Evolutionary conservation across 2,888 invertebrate genomes (phyloP), one percentile per base, ranked within the genome.

Genomic region (Temnothorax rugatulus): DNA sequence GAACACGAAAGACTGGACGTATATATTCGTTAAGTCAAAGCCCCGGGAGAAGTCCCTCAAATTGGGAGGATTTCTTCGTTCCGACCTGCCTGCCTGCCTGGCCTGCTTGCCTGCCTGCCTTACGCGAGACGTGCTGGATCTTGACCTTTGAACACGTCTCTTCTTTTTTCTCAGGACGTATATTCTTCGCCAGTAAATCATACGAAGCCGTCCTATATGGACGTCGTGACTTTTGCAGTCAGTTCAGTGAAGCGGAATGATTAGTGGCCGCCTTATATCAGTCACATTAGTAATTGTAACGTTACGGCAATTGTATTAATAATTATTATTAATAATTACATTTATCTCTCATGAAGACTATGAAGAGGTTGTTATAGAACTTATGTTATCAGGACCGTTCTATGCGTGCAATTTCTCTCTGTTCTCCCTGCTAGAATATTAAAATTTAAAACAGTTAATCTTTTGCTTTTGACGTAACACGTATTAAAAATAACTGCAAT

Each of bases 1-100:
- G 79, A 59, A 75, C 84, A 25, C 52, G 88, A 86, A 87, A 81
- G 59, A 11, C 47, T 41, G 76, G 90, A 88, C 93, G 93, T 94
- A 94, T 93, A 94, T 94, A 94, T 94, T 94, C 93, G 94, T 94
- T 94, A 94, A 93, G 87, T 92, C 93, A 92, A 93, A 94, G 93
- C 93, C 92, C 85, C 86, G 87, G 47, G 86, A 90, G 91, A 92
- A 93, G 92, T 93, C 92, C 91, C 91, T 93, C 93, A 93, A 94
- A 94, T 94, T 94, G 93, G 85, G 64, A 92, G 93, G 93, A 93
- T 94, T 94, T 93, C 91, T 91, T 84, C 88, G 85, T 88, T 86
- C 68, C 61, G 29, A 75, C 61, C 61, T 75, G 75, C 75, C 64
- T 69, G 50, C 25, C 25, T 25, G 34, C 34, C 47, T 47, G 18